Percentiles rank a stretch among this genome's conserved stretches.
Evolutionary conservation across 2,113 vertebrate species (phyloP).

Genomic region (Macrotis lagotis): DNA sequence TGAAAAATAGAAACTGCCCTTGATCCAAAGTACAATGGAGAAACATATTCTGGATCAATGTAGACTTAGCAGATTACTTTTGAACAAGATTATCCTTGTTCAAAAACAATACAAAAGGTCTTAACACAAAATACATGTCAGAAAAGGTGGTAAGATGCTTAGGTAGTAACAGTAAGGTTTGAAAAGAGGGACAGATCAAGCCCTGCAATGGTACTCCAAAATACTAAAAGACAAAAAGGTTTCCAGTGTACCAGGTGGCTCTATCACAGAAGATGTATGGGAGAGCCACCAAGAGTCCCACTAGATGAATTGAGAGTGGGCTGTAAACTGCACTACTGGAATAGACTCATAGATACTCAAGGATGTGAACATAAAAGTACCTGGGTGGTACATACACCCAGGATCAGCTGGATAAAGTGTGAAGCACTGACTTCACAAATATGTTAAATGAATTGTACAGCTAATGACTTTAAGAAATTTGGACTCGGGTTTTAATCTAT

Average conservation of each 20-base stretch:
- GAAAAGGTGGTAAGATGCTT: not conserved
- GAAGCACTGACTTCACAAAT: not conserved
- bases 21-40: not conserved
- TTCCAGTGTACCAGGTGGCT: not conserved
- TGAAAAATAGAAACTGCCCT: not conserved
- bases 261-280: not conserved
- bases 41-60: not conserved
- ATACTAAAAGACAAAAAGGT: not conserved
- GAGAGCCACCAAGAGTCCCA: not conserved
- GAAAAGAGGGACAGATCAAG: not conserved
- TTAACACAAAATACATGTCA: not conserved
- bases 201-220: not conserved
- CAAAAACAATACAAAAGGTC: not conserved
- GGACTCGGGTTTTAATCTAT: not conserved
- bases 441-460: not conserved
- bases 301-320: not conserved
- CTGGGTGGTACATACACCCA: too few species aligned
- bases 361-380: not conserved
- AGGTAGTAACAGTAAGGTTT: not conserved
- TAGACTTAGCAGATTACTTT: not conserved
- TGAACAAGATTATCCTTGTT: not conserved
- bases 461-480: not conserved
- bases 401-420: not conserved
- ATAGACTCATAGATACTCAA: not conserved
- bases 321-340: not conserved